These are phyloP conservation scores for Pangasius sanitwongsei DNA, from an alignment of 2,797 vertebrate species.

Conservation along the genomic window DNA sequence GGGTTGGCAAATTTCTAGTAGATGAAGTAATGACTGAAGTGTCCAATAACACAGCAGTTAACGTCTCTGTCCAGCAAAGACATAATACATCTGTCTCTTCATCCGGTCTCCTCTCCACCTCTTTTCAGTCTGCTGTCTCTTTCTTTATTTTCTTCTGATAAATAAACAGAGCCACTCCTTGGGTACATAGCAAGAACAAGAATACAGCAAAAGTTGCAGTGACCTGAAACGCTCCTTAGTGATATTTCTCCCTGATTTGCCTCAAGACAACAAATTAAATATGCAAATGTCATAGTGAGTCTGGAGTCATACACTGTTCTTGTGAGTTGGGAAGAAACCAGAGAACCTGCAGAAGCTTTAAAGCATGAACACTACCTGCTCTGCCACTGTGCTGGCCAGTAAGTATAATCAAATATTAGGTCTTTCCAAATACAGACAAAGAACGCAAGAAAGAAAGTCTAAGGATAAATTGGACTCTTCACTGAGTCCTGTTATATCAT, in stretches of 20 bases:
- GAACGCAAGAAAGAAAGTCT: too few species aligned
- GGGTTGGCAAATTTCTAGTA: not conserved
- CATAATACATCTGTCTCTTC: not conserved
- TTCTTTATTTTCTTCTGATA: not conserved
- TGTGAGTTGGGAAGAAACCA: not conserved
- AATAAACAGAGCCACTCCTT: not conserved
- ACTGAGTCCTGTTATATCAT: not conserved
- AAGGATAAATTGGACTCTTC: too few species aligned
- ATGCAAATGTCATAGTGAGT: not conserved
- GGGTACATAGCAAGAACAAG: not conserved
- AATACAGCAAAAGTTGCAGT: slow-evolving; percentile 35
- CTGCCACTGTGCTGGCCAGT: not conserved
- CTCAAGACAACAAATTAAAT: slow-evolving; percentile 37
- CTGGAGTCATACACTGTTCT: not conserved
- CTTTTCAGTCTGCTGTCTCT: not conserved
- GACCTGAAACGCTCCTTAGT: slow-evolving; percentile 59
- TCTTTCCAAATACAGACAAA: too few species aligned
- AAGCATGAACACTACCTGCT: not conserved
- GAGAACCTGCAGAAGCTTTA: not conserved
- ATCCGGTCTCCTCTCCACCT: not conserved
- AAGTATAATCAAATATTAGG: too few species aligned
- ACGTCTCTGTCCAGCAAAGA: not conserved
- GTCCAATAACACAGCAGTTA: slow-evolving; percentile 22
- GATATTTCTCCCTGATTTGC: slow-evolving; percentile 50
- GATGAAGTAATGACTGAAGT: not conserved